Evolutionary conservation across 2,797 vertebrate species (phyloP).

Genomic region (Alosa sapidissima): DNA sequence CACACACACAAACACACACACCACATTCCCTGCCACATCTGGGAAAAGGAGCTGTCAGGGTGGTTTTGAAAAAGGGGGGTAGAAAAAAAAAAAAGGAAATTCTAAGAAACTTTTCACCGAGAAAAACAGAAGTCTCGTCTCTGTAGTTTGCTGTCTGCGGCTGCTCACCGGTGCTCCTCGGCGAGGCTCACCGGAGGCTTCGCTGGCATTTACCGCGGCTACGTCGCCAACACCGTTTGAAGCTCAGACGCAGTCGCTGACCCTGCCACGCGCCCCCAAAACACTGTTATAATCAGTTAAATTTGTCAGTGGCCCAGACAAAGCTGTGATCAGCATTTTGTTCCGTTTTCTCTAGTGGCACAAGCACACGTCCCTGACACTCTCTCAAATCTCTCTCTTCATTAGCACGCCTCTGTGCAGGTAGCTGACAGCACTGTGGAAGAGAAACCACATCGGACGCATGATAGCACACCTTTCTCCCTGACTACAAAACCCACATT

Average conservation of each 20-base stretch:
- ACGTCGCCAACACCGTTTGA: neutral
- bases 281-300: constrained; percentile 53
- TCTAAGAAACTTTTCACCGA: constrained; percentile 12
- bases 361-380: constrained; percentile 19
- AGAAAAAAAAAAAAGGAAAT: neutral
- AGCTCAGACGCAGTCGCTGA: neutral
- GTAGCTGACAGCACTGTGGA: constrained; percentile 45
- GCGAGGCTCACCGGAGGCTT: neutral
- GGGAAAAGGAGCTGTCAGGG: constrained; percentile 10
- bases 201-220: neutral
- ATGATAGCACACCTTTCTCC: neutral
- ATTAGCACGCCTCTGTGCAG: constrained; percentile 38
- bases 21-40: constrained; percentile 18
- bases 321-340: constrained; percentile 52
- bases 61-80: neutral
- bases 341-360: constrained; percentile 40
- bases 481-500: neutral
- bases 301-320: constrained; percentile 42
- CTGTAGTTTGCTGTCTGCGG: neutral
- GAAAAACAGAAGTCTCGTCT: neutral
- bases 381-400: constrained; percentile 30
- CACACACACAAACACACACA: constrained; percentile 10
- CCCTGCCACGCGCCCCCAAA: constrained; percentile 35
- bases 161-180: neutral
- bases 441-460: neutral